These are phyloP conservation scores for Mungos mungo DNA, from an alignment of 2,113 vertebrate species.

Conservation along the genomic window DNA sequence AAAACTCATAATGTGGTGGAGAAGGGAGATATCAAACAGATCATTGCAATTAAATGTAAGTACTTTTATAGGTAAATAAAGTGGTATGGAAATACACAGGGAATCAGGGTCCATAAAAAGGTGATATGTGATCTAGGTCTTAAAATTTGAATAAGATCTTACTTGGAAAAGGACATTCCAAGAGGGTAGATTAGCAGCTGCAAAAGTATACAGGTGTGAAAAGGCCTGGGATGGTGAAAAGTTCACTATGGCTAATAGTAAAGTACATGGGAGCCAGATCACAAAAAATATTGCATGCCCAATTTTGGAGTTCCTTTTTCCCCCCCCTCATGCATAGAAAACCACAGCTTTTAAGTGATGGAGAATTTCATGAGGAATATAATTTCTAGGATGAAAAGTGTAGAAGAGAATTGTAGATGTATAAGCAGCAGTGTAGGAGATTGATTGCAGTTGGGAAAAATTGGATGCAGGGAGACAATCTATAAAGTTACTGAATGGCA, in stretches of 20 bases:
- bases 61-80: background rate
- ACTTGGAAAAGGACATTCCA: background rate
- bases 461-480: background rate
- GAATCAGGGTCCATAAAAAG: background rate
- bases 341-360: background rate
- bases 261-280: background rate
- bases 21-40: background rate
- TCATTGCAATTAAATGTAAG: slow-evolving; percentile 31
- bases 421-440: background rate
- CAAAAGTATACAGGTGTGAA: background rate
- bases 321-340: background rate
- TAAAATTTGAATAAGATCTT: background rate
- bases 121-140: background rate
- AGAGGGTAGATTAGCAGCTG: background rate
- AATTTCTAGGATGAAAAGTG: background rate
- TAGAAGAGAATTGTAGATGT: background rate
- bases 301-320: background rate
- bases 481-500: background rate
- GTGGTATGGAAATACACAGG: background rate
- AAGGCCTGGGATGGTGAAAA: background rate
- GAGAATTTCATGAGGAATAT: background rate
- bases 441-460: background rate
- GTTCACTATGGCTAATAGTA: background rate
- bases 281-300: background rate
- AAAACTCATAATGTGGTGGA: background rate